Conservation (phyloP, 2,888 invertebrate species). For the Willowsia nigromaculata region DNA sequence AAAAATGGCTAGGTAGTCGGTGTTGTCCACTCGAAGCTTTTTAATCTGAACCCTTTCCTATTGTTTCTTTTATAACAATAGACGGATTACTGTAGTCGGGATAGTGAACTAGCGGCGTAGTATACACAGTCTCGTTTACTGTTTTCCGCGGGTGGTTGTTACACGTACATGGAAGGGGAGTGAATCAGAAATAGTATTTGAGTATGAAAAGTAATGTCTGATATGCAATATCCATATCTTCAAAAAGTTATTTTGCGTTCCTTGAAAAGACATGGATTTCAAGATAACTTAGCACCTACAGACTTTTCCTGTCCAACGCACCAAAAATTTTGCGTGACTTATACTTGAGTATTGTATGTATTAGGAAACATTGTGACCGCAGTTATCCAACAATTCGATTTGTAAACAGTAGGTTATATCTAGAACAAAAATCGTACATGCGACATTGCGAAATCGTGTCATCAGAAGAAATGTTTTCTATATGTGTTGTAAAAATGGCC, state of each 20-base stretch:
- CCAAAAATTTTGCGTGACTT: background rate
- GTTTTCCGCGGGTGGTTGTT: background rate
- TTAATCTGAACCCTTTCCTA: too few relatives aligned
- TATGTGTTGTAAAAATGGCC: background rate
- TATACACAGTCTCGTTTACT: too few relatives aligned
- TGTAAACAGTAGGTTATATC: background rate
- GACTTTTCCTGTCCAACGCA: constrained; percentile 12
- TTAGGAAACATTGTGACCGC: background rate
- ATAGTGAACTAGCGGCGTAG: too few relatives aligned
- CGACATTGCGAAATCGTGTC: background rate
- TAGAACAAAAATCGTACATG: background rate
- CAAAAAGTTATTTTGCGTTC: background rate
- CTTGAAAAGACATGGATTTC: background rate
- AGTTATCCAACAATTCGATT: background rate
- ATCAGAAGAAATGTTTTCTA: background rate
- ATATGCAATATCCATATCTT: background rate
- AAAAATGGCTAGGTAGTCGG: too few relatives aligned
- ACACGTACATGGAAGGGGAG: background rate
- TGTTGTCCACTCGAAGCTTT: too few relatives aligned
- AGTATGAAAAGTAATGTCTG: background rate
- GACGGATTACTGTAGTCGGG: too few relatives aligned
- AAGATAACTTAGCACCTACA: constrained; percentile 21
- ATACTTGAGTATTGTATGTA: background rate
- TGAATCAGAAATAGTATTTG: background rate
- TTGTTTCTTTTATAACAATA: too few relatives aligned